phyloP scores from a whole-genome alignment of 2,888 invertebrate species.

The Gandaritis pyraliata region DNA sequence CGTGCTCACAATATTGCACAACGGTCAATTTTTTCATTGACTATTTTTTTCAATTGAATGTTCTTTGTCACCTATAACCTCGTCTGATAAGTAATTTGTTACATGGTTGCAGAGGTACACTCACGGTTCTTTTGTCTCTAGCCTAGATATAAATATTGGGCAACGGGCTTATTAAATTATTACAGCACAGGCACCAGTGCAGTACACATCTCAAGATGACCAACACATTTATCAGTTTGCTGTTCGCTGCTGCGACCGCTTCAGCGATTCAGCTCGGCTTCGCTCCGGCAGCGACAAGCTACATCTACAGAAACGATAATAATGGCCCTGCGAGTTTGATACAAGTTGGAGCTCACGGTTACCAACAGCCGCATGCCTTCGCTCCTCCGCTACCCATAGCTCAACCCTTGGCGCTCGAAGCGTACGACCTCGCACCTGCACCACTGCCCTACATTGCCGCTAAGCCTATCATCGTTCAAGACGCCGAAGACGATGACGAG shows the following conservation, averaged over 20 bases:
- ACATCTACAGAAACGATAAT: slow-evolving; percentile 80
- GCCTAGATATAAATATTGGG: slow-evolving; percentile 80
- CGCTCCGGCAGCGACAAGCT: slow-evolving; percentile 81
- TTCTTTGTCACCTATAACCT: slow-evolving; percentile 79
- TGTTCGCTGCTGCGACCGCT: slow-evolving; percentile 58
- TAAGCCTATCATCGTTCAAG: slow-evolving; percentile 62
- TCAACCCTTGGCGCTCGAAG: slow-evolving; percentile 59
- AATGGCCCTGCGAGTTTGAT: slow-evolving; percentile 77
- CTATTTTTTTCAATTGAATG: not conserved
- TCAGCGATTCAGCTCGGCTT: slow-evolving; percentile 69
- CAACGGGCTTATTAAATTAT: slow-evolving; percentile 75
- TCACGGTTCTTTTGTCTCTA: slow-evolving; percentile 73
- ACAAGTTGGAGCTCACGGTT: slow-evolving; percentile 67
- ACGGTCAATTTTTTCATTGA: slow-evolving; percentile 64
- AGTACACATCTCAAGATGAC: slow-evolving; percentile 72
- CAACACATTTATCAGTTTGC: slow-evolving; percentile 57
- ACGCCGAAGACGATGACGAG: slow-evolving; percentile 64
- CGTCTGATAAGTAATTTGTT: slow-evolving; percentile 76
- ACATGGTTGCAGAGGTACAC: slow-evolving; percentile 72
- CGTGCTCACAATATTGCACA: slow-evolving; percentile 60
- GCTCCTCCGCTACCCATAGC: slow-evolving; percentile 60
- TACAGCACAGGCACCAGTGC: slow-evolving; percentile 64
- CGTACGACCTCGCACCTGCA: slow-evolving; percentile 63
- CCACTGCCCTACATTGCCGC: slow-evolving; percentile 71
- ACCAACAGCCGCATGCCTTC: slow-evolving; percentile 63